phyloP scores from a whole-genome alignment of 2,113 vertebrate genomes.

The Paramormyrops kingsleyae region DNA sequence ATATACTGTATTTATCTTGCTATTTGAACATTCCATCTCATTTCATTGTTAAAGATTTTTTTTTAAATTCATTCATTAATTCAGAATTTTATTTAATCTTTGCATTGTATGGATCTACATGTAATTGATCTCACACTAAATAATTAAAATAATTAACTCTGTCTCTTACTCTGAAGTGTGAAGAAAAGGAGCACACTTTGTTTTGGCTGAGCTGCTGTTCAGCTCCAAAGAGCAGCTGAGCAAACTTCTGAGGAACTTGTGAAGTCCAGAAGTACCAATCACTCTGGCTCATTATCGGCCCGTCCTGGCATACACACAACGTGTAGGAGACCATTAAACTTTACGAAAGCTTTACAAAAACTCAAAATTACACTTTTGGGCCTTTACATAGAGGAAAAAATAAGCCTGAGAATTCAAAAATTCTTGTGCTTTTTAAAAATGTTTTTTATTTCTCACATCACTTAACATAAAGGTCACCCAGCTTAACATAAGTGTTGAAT shows the following conservation, averaged over 20 bases:
- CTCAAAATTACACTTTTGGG: not conserved
- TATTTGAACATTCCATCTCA: not conserved
- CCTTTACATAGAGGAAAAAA: not conserved
- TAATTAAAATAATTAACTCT: not conserved
- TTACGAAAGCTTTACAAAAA: not conserved
- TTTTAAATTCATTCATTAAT: not conserved
- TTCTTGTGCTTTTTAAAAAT: not conserved
- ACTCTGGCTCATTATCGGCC: not conserved
- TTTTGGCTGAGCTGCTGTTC: not conserved
- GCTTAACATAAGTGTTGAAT: not conserved
- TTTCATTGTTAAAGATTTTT: not conserved
- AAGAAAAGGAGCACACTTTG: not conserved
- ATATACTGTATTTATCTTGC: not conserved
- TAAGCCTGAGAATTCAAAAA: not conserved
- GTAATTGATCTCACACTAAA: not conserved
- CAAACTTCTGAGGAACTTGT: not conserved
- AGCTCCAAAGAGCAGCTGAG: not conserved
- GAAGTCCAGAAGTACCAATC: not conserved
- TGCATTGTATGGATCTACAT: not conserved
- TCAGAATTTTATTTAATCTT: not conserved
- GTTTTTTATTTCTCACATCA: not conserved
- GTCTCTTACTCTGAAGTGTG: not conserved
- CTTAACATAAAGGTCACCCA: not conserved
- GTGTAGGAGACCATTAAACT: not conserved
- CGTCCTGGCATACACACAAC: not conserved